phyloP scores from a whole-genome alignment of 2,888 invertebrate genomes.

The Uloborus plumipes region DNA sequence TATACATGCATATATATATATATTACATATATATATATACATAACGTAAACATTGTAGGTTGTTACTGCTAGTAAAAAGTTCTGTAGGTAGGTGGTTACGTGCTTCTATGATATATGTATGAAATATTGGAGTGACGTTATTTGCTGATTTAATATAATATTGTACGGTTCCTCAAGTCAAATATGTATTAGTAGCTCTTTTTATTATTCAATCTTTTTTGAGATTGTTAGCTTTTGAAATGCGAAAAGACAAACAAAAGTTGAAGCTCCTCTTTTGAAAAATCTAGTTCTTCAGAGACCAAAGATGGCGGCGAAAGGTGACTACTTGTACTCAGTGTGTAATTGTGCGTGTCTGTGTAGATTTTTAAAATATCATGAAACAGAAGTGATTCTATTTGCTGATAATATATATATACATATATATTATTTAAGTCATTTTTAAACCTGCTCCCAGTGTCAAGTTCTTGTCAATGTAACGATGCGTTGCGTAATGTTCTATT shows the following conservation, averaged over 20 bases:
- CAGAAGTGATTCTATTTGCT: constrained; percentile 50
- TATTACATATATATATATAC: constrained; percentile 47
- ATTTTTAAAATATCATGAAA: constrained; percentile 23
- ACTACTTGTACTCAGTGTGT: constrained; percentile 37
- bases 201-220: constrained; percentile 45
- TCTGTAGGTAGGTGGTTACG: constrained; percentile 55
- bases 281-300: constrained; percentile 51
- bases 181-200: constrained; percentile 48
- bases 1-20: constrained; percentile 42
- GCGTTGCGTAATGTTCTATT: constrained; percentile 54
- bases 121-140: constrained; percentile 15
- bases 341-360: constrained; percentile 56
- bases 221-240: constrained; percentile 51
- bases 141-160: constrained; percentile 34
- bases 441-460: constrained; percentile 50
- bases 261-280: constrained; percentile 23
- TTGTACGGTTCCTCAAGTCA: constrained; percentile 51
- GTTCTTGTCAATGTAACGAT: constrained; percentile 50
- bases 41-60: constrained; percentile 60
- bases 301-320: constrained; percentile 35
- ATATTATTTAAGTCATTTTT: constrained; percentile 52
- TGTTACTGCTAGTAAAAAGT: constrained; percentile 55
- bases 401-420: constrained; percentile 27
- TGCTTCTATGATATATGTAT: constrained; percentile 52
- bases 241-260: constrained; percentile 5